Evolutionary conservation across 2,888 invertebrate genomes (phyloP), one percentile per base, ranked within the genome.

Genomic region (Morinoia aosen): DNA sequence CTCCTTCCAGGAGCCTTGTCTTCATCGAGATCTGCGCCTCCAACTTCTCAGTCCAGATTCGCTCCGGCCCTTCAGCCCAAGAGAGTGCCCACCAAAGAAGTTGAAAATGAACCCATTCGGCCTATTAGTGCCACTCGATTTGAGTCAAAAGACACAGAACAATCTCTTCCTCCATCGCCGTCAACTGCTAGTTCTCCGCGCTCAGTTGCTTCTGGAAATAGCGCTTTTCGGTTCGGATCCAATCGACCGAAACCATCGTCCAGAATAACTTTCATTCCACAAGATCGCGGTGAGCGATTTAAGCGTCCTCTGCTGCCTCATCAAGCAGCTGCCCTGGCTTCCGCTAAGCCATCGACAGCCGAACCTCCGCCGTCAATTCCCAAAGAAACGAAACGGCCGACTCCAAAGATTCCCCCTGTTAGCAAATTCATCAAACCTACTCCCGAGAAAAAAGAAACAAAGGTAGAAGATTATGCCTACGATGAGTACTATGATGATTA

Each of bases 201-300:
- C n/a, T 61, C 94, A 3, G 95, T 76, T 4, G 56, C 95, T 16
- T 40, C 95, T 25, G 93, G 95, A 16, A 95, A 95, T 33, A 95
- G 95, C 48, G 95, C 88, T n/a, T 96, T 96, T 48, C 88, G 96
- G 33, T 96, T 96, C 91, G 95, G 95, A 61, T 90, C 95, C 8
- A 88, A 94, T 39, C 94, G 91, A 58, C 88, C 91, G 33, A 61
- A 61, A 14, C 40, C 95, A 58, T 56, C 95, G 58, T 96, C 96
- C 10, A 95, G 96, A n/a, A 96, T 95, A 58, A 95, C 95, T 33
- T 96, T 90, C 94, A 95, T 96, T 90, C 96, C 96, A 12, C 95
- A 96, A 95, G 96, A 96, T 64, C 95, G 96, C 25, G 96, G 93
- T 58, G 96, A 96, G 56, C 95, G 96, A 14, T 88, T 95, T 57